A percentile compares a stretch with the other conserved stretches of the same genome.
Evolutionary conservation across 2,888 invertebrate genomes (phyloP).

Genomic region (Protodeltote pygarga): DNA sequence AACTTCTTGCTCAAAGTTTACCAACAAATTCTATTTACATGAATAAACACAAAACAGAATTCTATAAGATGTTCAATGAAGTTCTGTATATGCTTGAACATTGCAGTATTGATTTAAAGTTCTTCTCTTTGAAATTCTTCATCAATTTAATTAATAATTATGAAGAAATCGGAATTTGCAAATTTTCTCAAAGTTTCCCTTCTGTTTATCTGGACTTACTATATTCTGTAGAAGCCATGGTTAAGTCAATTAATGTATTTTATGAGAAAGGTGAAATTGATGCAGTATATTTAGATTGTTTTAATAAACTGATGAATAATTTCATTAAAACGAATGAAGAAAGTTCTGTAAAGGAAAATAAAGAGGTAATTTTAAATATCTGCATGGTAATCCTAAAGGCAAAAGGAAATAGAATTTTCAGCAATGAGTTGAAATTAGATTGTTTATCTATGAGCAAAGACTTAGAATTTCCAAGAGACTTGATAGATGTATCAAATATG

Average conservation of each 20-base stretch:
- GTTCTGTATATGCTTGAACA: constrained; percentile 69
- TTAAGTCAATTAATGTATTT: constrained; percentile 63
- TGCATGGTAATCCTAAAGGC: constrained; percentile 62
- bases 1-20: constrained; percentile 73
- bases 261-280: constrained; percentile 70
- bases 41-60: constrained; percentile 53
- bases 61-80: constrained; percentile 56
- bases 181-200: constrained; percentile 63
- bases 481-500: constrained; percentile 62
- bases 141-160: constrained; percentile 66
- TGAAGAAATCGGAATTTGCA: constrained; percentile 58
- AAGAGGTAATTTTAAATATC: constrained; percentile 59
- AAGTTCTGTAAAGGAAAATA: constrained; percentile 42
- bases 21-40: constrained; percentile 66
- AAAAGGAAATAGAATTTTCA: constrained; percentile 58
- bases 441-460: constrained; percentile 65
- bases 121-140: constrained; percentile 70
- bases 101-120: constrained; percentile 73
- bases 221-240: constrained; percentile 60
- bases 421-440: constrained; percentile 62
- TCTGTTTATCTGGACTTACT: constrained; percentile 59
- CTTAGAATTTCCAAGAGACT: constrained; percentile 59
- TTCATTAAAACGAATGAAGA: constrained; percentile 56
- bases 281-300: constrained; percentile 56
- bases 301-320: constrained; percentile 57